Base-by-base conservation (phyloP, 1,140 invertebrate genomes). In the Eriosoma lanigerum region DNA sequence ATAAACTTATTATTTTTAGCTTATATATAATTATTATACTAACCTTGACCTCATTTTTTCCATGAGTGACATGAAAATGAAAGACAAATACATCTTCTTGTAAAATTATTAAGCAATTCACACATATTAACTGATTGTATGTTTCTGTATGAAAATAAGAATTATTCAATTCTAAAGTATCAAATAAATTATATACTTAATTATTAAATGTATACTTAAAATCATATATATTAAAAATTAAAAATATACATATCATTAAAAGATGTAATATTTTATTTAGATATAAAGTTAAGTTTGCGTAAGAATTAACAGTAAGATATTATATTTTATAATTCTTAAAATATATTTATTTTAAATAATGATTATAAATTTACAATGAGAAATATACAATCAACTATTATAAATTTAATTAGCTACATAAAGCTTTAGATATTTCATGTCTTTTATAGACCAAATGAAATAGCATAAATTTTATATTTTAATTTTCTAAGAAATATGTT, bases 31-130 rank as follows among this genome's bases (percentile, higher is more conserved):
- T 21, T 5, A 29, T 62, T 19, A 80, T 64, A 80, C 48, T 68
- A 38, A 81, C 78, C 17, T 68, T 68, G 0, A 48, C 9, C 6
- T 70, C 38, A 80, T 46, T 60, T 62, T 78, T 58, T 46, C 29
- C 56, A 19, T 82, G 82, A 73, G 80, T 70, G 72, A 87, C 82
- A 4, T 87, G 85, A 54, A 90, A 87, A 70, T 90, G 87, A 83
- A 90, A 90, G 4, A 90, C 83, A 81, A 88, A 90, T 44, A 88
- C 90, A 83, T 90, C 88, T 82, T 89, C 88, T 4, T 87, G 84
- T 1, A 89, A 89, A 48, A 87, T 88, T 60, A 90, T 84, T 1
- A 89, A 83, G 80, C 88, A 89, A 73, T 84, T 83, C 29, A 85
- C 83, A 44, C 83, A 85, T n/a, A 83, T 84, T 48, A 86, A 81